phyloP scores from a whole-genome alignment of 2,797 vertebrate genomes.

The Halcyon smyrnensis region DNA sequence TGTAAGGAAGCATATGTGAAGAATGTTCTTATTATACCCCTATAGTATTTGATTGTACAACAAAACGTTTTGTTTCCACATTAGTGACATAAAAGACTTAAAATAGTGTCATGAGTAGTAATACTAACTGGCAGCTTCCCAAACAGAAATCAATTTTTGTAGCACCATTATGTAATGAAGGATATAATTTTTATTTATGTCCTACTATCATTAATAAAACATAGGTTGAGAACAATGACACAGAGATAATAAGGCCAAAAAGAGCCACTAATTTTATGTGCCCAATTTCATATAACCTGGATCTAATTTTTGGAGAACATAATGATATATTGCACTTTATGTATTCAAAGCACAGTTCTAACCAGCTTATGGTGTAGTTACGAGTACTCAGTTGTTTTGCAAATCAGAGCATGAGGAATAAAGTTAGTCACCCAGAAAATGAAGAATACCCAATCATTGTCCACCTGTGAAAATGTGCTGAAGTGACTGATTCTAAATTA shows the following conservation, averaged over 20 bases:
- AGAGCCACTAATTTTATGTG: neutral
- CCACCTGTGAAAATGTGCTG: neutral
- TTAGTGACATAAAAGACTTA: neutral
- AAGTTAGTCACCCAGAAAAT: conserved; percentile 46
- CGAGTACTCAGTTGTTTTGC: neutral
- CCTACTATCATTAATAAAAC: neutral
- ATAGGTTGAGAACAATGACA: neutral
- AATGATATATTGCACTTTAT: neutral
- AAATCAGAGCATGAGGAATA: conserved; percentile 10
- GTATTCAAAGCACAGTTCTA: conserved; percentile 21
- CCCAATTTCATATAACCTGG: neutral
- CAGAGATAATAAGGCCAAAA: conserved; percentile 8
- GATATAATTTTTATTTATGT: neutral
- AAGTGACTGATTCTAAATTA: neutral
- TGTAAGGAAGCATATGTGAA: neutral
- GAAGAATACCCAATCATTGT: neutral
- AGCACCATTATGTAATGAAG: neutral
- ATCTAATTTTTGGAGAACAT: neutral
- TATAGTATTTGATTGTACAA: neutral
- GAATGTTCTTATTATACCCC: neutral
- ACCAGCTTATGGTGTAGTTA: neutral
- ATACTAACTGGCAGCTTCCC: neutral
- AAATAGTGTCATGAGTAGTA: neutral
- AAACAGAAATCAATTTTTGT: neutral
- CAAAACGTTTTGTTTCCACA: neutral